Conservation (phyloP, 30 jellyfish, hydroid and myxozoan genomes). For the Calvadosia cruxmelitensis region DNA sequence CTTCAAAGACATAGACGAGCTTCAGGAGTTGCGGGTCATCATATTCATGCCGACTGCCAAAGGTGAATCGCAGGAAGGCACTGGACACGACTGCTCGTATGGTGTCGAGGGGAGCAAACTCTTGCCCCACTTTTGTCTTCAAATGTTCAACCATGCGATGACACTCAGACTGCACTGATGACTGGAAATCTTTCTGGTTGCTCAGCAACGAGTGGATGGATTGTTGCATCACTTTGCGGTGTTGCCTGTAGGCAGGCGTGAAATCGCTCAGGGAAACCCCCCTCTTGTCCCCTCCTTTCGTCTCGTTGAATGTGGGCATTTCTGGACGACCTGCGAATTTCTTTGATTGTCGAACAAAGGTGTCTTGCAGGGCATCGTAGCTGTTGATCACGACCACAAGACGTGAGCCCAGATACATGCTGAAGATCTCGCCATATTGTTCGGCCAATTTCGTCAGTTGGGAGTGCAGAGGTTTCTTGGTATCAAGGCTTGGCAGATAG, state of each 20-base stretch:
- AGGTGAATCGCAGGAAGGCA: slow-evolving; percentile 4
- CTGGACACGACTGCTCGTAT: slow-evolving; percentile 10
- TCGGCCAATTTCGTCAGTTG: slow-evolving; percentile 5
- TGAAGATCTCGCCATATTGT: slow-evolving; percentile 16
- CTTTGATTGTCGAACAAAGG: slow-evolving; percentile 14
- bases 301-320: slow-evolving; percentile 18
- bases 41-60: slow-evolving; percentile 9
- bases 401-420: slow-evolving; percentile 19
- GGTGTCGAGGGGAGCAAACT: slow-evolving; percentile 9
- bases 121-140: neutral
- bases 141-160: slow-evolving; percentile 7
- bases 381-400: slow-evolving; percentile 18
- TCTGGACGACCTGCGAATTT: slow-evolving; percentile 29
- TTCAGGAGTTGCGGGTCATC: slow-evolving; percentile 7
- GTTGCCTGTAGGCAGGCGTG: slow-evolving; percentile 13
- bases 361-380: slow-evolving; percentile 9
- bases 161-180: slow-evolving; percentile 4
- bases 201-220: slow-evolving; percentile 7
- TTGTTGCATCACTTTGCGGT: slow-evolving; percentile 5
- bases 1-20: slow-evolving; percentile 2
- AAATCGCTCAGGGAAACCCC: slow-evolving; percentile 22
- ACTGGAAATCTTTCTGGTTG: neutral
- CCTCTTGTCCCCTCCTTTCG: slow-evolving; percentile 9
- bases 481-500: slow-evolving; percentile 7
- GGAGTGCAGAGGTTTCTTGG: slow-evolving; percentile 6